These are phyloP conservation scores for Tauraco erythrolophus DNA, from an alignment of 2,113 vertebrate genomes.

Conservation along the genomic window DNA sequence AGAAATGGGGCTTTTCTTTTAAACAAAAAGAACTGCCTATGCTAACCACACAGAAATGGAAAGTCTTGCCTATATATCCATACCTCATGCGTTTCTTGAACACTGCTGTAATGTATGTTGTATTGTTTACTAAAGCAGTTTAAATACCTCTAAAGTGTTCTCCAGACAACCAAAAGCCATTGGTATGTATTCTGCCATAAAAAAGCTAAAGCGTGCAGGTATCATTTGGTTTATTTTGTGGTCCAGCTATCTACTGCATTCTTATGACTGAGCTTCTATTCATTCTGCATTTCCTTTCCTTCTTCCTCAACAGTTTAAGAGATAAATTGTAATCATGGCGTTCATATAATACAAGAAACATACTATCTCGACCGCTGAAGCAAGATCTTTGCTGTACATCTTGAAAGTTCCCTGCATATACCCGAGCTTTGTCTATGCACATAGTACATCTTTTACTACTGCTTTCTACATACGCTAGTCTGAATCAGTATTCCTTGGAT, in stretches of 20 bases:
- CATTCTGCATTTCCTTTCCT: background rate
- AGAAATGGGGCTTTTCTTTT: background rate
- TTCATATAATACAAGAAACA: background rate
- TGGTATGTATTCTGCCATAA: background rate
- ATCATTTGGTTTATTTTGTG: background rate
- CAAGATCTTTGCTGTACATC: background rate
- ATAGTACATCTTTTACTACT: background rate
- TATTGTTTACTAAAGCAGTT: background rate
- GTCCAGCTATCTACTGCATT: background rate
- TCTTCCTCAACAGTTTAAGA: background rate
- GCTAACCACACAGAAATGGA: background rate
- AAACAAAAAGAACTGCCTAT: background rate
- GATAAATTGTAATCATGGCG: background rate
- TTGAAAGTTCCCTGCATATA: background rate
- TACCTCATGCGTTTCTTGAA: background rate
- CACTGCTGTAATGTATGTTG: background rate
- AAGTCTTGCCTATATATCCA: background rate
- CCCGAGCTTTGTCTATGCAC: rapidly evolving
- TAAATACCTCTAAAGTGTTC: background rate
- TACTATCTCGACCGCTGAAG: background rate
- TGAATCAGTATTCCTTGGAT: background rate
- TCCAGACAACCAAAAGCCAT: background rate
- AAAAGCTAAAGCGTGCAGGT: background rate
- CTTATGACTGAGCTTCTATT: background rate
- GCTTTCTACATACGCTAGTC: background rate